These are phyloP conservation scores for Martes martes DNA, from an alignment of 2,113 vertebrate genomes.

Conservation along the genomic window DNA sequence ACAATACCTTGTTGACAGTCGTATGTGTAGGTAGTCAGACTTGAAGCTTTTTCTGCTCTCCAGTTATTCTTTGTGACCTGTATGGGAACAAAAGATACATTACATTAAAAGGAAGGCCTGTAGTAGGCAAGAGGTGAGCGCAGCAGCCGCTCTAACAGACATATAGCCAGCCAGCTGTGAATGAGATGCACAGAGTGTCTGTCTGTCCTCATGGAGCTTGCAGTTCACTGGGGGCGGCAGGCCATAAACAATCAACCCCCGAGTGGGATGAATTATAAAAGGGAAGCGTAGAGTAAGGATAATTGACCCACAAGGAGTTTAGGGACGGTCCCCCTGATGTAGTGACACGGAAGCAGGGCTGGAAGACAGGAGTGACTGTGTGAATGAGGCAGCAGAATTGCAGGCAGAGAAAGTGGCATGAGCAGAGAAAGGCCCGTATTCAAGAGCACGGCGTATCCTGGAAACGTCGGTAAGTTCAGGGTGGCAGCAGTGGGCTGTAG, in stretches of 20 bases:
- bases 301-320: background rate
- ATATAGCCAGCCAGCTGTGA: too few species aligned
- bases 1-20: background rate
- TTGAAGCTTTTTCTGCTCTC: background rate
- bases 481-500: background rate
- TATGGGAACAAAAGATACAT: background rate
- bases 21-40: background rate
- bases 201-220: background rate
- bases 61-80: background rate
- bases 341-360: background rate
- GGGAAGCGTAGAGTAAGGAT: background rate
- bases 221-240: too few species aligned
- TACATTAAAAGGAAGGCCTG: background rate
- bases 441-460: background rate
- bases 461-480: background rate
- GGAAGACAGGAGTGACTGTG: accelerated
- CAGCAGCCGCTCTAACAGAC: background rate
- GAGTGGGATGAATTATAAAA: background rate
- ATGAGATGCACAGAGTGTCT: background rate
- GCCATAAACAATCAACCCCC: background rate
- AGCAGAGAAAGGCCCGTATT: background rate
- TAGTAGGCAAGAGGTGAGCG: background rate
- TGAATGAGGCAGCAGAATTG: background rate
- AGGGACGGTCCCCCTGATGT: background rate
- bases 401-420: accelerated